Base-by-base conservation (phyloP, 2,113 vertebrate species). In the Ciconia stormi region DNA sequence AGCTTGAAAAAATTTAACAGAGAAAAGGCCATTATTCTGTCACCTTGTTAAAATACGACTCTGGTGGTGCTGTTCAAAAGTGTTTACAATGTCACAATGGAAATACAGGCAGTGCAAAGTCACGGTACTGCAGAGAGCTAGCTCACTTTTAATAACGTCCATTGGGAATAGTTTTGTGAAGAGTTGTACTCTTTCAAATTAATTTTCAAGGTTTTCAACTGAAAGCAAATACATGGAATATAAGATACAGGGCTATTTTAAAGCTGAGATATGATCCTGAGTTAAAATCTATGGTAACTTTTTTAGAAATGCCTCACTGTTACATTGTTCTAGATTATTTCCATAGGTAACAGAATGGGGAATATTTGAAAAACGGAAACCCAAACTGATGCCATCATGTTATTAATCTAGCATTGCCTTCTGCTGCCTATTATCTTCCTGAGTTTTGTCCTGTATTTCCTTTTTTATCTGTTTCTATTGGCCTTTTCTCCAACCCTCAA, bases 21-120 rank as follows among this genome's bases (percentile, higher is more conserved):
- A 70, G 55, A 67, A 85, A 90, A 97, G 82, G 25, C 16, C 9
- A 62, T 81, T 95, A 30, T 94, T 87, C 38, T 92, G 47, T 87
- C 59, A 91, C 56, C 49, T 91, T 86, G 38, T 46, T 90, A 84
- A 91, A 84, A 74, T 89, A 72, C 3, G 9, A 17, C 77, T 77
- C 17, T 6, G 20, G 34, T 72, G 13, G 22, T 91, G 38, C 26
- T 76, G 25, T 72, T 95, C 80, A 50, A 65, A 91, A 72, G 13
- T 58, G 85, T 97, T 96, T 93, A 82, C 67, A 80, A 22, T 47
- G 36, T 40, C 74, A 77, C 59, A 46, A 18, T 50, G 62, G 71
- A 91, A 76, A 93, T 19, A 50, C 7, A 56, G 11, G 53, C 44
- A 53, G 16, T 62, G 10, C 13, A 46, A 95, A 87, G 36, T 82